A percentile compares a stretch with the other conserved stretches of the same genome.
These are phyloP conservation scores for Manis javanica DNA, from an alignment of 2,797 vertebrate genomes.

Conservation along the genomic window DNA sequence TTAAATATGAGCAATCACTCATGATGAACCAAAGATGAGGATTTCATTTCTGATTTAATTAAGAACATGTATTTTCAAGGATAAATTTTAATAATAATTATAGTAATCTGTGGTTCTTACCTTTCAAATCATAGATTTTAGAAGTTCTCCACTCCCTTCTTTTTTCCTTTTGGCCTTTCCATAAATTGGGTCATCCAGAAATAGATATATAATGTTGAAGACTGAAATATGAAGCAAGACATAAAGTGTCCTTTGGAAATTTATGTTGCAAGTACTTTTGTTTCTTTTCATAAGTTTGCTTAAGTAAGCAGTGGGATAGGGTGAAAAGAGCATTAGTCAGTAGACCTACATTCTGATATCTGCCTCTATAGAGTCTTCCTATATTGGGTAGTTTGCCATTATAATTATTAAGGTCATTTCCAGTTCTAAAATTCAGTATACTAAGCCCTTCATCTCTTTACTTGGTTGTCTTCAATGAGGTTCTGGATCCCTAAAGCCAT, in stretches of 20 bases:
- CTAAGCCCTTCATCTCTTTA: not conserved
- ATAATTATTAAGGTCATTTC: not conserved
- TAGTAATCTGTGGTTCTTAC: not conserved
- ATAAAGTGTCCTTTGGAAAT: not conserved
- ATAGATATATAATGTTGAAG: not conserved
- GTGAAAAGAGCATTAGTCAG: not conserved
- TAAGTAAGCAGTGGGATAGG: not conserved
- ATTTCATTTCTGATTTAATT: not conserved
- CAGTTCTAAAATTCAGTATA: not conserved
- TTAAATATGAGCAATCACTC: not conserved
- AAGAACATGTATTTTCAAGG: not conserved
- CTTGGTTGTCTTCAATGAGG: not conserved
- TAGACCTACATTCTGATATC: not conserved
- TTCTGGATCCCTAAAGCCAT: not conserved
- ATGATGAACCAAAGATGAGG: not conserved
- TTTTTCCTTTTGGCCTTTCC: not conserved
- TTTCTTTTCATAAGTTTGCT: not conserved
- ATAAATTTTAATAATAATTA: constrained; percentile 1
- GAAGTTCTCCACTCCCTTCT: not conserved
- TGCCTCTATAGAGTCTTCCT: not conserved
- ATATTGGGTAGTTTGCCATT: not conserved
- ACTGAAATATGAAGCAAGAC: not conserved
- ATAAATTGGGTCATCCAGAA: not conserved
- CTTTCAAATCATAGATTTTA: not conserved
- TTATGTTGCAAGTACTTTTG: not conserved